Base-by-base conservation (phyloP, 1,140 invertebrate species). In the Bombus breviceps region DNA sequence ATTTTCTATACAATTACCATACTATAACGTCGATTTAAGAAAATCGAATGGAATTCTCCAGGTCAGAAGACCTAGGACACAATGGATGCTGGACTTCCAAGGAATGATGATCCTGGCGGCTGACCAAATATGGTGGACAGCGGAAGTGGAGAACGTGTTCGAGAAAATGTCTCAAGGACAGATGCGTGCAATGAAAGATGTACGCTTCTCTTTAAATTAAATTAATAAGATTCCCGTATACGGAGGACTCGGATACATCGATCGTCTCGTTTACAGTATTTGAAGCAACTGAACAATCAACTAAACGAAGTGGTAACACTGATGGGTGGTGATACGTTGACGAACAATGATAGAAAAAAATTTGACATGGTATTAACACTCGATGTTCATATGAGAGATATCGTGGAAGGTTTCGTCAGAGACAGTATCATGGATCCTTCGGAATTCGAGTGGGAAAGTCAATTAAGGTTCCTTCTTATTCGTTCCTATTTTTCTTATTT, bases 51-150 rank as follows among this genome's bases (percentile, higher is more conserved):
- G 10, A 77, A 34, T 85, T 28, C 0, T 81, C 1, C 32, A 94
- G 96, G 88, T 94, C 8, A 91, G 91, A 77, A 92, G 92, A 86
- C 92, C 95, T 3, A 96, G 97, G 92, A 97, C 97, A 12, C 96
- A 98, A 75, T 99, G 98, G 98, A 98, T 99, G 96, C 92, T 98
- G 90, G 97, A 98, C 87, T 98, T 97, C 95, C 97, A 98, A 93
- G 98, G 98, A 68, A 98, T 98, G 98, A 96, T 98, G 43, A 97
- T 97, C 89, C 94, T 99, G 3, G 97, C 97, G 0, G 97, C 97
- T 0, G 98, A 98, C 95, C 97, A 98, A 91, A 97, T 99, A 18
- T 99, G 98, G 98, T 99, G 98, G 98, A 99, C 98, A 0, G 98
- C 97, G 37, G 98, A 99, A 95, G 98, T 98, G 3, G 98, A 99